These are phyloP conservation scores for Yponomeuta sedellus DNA, from an alignment of 2,888 invertebrate species.

Conservation along the genomic window DNA sequence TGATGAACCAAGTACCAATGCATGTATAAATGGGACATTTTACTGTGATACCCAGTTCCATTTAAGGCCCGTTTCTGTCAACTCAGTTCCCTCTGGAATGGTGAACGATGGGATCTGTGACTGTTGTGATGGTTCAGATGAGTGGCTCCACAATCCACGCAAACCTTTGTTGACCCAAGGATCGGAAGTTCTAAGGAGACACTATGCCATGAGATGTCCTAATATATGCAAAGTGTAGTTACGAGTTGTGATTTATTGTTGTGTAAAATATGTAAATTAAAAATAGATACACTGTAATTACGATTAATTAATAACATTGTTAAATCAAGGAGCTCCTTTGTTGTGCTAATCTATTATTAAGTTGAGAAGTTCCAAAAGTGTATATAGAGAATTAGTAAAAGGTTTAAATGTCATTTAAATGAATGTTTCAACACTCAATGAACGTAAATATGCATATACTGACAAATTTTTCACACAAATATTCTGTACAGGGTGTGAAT, in stretches of 20 bases:
- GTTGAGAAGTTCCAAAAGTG: too few relatives aligned
- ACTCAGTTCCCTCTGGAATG: conserved; percentile 80
- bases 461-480: not conserved
- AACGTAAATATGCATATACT: not conserved
- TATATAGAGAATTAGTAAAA: too few relatives aligned
- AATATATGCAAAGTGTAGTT: conserved; percentile 35
- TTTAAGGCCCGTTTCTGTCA: conserved; percentile 49
- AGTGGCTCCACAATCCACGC: conserved; percentile 70
- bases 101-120: conserved; percentile 97
- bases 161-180: conserved; percentile 50
- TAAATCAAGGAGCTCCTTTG: not conserved
- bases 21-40: conserved; percentile 90
- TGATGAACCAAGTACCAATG: conserved; percentile 91
- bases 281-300: not conserved
- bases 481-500: not conserved
- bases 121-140: conserved; percentile 95
- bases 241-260: not conserved
- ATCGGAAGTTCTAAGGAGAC: conserved; percentile 40
- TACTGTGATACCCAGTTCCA: conserved; percentile 81
- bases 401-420: too few relatives aligned
- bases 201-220: conserved; percentile 49
- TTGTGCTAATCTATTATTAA: not conserved
- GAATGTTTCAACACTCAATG: too few relatives aligned
- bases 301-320: not conserved
- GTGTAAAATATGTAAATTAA: not conserved